Base-by-base conservation (phyloP, 1,140 invertebrate species). In the Papilio glaucus region DNA sequence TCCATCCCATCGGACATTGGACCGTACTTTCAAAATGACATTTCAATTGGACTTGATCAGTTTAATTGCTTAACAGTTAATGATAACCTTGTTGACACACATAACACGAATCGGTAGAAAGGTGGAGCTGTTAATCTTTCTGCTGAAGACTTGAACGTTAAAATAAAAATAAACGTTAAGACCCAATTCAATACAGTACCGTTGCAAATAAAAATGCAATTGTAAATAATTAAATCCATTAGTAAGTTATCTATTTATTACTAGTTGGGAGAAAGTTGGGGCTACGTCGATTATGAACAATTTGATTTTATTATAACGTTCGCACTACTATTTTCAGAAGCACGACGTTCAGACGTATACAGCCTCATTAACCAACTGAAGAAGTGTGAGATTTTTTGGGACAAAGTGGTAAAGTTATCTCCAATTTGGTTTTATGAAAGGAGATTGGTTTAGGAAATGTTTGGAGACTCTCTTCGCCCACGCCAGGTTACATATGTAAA, bases 61-160 rank as follows among this genome's bases (percentile, higher is more conserved):
- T 61, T 45, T 49, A 68, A 68, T 68, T 68, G 26, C 39, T 49
- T 49, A 68, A 68, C 39, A 49, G 65, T 42, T 68, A 68, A 68
- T 68, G 65, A 18, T 68, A 68, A 68, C 26, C 33, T 49, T 68
- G 41, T 49, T 49, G 65, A 68, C 41, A 45, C 39, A 68, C 24
- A 68, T 33, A 12, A 12, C 41, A 5, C 18, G 13, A 13, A 68
- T 68, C 65, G 1, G 65, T 29, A n/a, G 6, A 18, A 45, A 29
- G 26, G 57, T 15, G 45, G 15, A 21, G 37, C 15, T 38, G 29
- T 65, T 65, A 65, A 65, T 65, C 29, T 33, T 21, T 65, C 15
- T 4, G 12, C 21, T 57, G 49, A 65, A 33, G 15, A 65, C 3
- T 41, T 18, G 15, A n/a, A 24, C 1, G 6, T 65, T 65, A 10